Evolutionary conservation across 2,113 vertebrate genomes (phyloP).

Genomic region (Rallus limicola): DNA sequence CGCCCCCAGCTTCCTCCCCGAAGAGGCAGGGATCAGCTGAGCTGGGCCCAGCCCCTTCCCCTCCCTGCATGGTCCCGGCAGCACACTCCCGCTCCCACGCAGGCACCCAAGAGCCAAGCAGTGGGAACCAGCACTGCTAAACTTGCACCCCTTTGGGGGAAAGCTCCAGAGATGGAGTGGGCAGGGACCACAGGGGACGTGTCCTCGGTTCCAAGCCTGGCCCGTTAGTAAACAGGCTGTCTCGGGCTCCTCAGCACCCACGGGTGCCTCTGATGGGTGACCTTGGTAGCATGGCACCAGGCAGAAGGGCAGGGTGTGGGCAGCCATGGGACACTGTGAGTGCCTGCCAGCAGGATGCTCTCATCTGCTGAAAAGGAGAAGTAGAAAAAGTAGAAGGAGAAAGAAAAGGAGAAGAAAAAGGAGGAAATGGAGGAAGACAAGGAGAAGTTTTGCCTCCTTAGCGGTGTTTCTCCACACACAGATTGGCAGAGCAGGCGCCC

Average conservation of each 20-base stretch:
- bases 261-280: not conserved
- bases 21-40: not conserved
- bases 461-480: not conserved
- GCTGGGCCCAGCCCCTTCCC: not conserved
- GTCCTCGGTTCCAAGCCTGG: not conserved
- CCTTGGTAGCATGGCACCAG: not conserved
- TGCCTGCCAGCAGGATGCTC: not conserved
- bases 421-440: not conserved
- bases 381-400: no score
- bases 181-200: not conserved
- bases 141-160: not conserved
- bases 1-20: not conserved
- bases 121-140: fast-evolving
- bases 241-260: not conserved
- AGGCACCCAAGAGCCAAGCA: not conserved
- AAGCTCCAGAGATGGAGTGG: not conserved
- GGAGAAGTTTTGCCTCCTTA: not conserved
- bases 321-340: not conserved
- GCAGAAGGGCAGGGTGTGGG: not conserved
- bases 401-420: not conserved
- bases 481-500: not conserved
- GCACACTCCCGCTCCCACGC: not conserved
- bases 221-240: not conserved
- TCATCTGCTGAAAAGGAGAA: fast-evolving
- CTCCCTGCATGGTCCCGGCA: fast-evolving